phyloP scores from a whole-genome alignment of 2,888 invertebrate species.

The Laothoe populi region DNA sequence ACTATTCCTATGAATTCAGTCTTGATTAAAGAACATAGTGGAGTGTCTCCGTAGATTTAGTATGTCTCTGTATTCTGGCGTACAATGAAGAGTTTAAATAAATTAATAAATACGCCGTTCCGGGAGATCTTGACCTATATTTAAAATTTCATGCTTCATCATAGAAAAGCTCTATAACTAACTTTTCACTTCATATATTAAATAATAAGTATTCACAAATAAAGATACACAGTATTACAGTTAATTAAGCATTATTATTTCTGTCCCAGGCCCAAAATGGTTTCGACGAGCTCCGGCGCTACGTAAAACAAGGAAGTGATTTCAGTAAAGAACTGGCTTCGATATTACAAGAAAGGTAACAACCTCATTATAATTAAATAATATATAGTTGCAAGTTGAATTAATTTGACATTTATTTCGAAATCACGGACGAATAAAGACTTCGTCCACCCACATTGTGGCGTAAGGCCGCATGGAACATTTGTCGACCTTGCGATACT shows the following conservation, averaged over 20 bases:
- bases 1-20: no score
- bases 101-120: no score
- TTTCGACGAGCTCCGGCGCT: slow-evolving; percentile 95
- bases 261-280: slow-evolving; percentile 94
- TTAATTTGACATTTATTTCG: slow-evolving; percentile 20
- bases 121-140: no score
- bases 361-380: slow-evolving; percentile 11
- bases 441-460: slow-evolving; percentile 27
- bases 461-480: slow-evolving; percentile 7
- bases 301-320: slow-evolving; percentile 97
- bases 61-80: no score
- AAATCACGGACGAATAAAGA: slow-evolving; percentile 30
- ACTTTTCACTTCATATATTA: no score
- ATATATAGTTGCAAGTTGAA: slow-evolving; percentile 8
- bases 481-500: slow-evolving; percentile 35
- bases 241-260: slow-evolving; percentile 2
- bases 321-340: slow-evolving; percentile 96
- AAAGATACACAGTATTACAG: neutral
- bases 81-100: no score
- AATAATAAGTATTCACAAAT: no score
- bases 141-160: no score
- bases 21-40: no score
- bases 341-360: slow-evolving; percentile 95
- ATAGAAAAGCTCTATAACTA: no score
- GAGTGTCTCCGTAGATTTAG: no score